Percentiles rank a stretch among this genome's conserved stretches.
Evolutionary conservation across 1,140 invertebrate genomes (phyloP).

Genomic region (Odontomachus brunneus): DNA sequence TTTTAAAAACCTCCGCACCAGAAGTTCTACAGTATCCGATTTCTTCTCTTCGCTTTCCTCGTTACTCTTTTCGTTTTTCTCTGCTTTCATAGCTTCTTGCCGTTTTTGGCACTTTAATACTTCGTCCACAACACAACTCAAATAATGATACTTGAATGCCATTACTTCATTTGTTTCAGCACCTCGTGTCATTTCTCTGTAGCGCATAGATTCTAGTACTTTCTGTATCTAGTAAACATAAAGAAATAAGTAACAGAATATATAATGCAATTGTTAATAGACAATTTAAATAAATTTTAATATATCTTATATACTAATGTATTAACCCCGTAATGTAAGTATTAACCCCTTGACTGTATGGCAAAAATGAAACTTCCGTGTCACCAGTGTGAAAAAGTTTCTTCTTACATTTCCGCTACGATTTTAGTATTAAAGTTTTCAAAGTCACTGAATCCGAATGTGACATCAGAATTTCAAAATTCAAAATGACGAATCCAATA

Average conservation of each 20-base stretch:
- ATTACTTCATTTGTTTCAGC: conserved; percentile 96
- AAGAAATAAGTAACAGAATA: conserved; percentile 18
- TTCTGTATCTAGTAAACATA: conserved; percentile 85
- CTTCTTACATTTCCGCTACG: no score
- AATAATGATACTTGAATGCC: conserved; percentile 96
- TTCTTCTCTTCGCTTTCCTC: conserved; percentile 87
- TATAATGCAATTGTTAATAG: not conserved
- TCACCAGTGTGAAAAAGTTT: no score
- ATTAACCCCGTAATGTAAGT: no score
- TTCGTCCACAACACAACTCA: conserved; percentile 91
- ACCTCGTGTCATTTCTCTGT: conserved; percentile 94
- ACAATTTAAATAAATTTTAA: not conserved
- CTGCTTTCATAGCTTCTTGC: conserved; percentile 84
- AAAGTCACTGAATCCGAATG: no score
- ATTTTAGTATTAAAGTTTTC: no score
- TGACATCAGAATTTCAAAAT: no score
- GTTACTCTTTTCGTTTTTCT: conserved; percentile 80
- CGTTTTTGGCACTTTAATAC: conserved; percentile 89
- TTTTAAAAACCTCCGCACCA: conserved; percentile 91
- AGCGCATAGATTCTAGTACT: conserved; percentile 93
- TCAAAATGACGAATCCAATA: no score
- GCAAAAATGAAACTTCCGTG: no score
- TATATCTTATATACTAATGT: not conserved
- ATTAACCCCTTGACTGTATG: no score
- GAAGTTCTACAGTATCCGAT: conserved; percentile 89